Evolutionary conservation across 2,888 invertebrate species (phyloP).

Genomic region (Sthenelais limicola): DNA sequence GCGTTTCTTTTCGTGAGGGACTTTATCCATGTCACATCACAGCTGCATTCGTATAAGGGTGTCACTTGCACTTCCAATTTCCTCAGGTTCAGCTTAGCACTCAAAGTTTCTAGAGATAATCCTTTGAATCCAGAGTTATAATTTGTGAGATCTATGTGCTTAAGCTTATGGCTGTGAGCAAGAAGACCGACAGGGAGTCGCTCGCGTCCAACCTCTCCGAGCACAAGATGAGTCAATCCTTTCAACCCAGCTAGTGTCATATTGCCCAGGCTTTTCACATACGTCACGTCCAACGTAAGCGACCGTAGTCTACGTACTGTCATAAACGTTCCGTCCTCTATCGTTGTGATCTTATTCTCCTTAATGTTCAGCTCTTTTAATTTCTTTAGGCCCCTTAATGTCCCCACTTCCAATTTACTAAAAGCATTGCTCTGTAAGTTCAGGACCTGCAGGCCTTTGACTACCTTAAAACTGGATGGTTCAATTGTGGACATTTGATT

Average conservation of each 20-base stretch:
- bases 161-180: neutral
- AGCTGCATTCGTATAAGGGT: constrained; percentile 28
- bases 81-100: neutral
- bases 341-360: neutral
- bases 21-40: constrained; percentile 14
- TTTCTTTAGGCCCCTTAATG: constrained; percentile 2
- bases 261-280: neutral
- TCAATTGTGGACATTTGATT: neutral
- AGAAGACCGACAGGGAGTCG: neutral
- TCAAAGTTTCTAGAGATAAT: neutral
- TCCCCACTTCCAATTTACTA: neutral
- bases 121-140: constrained; percentile 10
- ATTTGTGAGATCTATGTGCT: neutral
- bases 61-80: constrained; percentile 19
- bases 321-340: neutral
- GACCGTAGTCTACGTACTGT: constrained; percentile 6
- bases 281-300: neutral
- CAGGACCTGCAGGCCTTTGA: neutral
- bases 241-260: neutral
- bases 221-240: neutral
- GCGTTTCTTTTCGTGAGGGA: neutral
- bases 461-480: neutral
- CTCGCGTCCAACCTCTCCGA: constrained; percentile 2
- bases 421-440: neutral
- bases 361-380: neutral